phyloP scores from a whole-genome alignment of 2,797 vertebrate genomes.

The Peromyscus aztecus region DNA sequence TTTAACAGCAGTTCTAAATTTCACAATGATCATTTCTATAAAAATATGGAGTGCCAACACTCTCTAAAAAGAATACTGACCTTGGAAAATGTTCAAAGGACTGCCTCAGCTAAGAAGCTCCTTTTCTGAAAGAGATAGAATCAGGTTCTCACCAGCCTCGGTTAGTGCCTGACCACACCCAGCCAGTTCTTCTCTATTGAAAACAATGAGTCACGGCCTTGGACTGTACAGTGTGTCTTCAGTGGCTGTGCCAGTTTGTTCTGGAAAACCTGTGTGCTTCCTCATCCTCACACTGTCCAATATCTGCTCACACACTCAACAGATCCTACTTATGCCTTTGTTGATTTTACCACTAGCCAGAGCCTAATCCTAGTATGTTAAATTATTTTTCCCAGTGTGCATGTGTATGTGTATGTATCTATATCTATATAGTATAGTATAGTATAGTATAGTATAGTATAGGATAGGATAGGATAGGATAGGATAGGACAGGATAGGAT shows the following conservation, averaged over 20 bases:
- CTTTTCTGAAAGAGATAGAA: background rate
- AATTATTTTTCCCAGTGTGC: background rate
- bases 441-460: too few relatives aligned
- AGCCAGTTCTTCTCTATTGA: background rate
- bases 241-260: background rate
- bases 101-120: background rate
- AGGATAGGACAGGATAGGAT: too few relatives aligned
- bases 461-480: too few relatives aligned
- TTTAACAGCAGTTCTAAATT: conserved; percentile 17
- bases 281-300: background rate
- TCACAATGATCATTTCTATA: conserved; percentile 9
- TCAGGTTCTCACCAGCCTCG: background rate
- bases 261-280: background rate
- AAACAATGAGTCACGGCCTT: too few relatives aligned
- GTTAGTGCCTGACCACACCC: background rate
- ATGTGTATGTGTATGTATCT: background rate
- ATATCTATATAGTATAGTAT: background rate
- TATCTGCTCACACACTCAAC: background rate
- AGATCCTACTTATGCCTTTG: background rate
- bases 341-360: background rate
- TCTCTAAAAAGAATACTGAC: background rate
- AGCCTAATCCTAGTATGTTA: background rate
- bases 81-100: background rate
- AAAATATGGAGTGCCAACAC: background rate
- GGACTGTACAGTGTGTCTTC: too few relatives aligned